These are phyloP conservation scores for Bombus sylvicola DNA, from an alignment of 1,140 invertebrate genomes.

Conservation along the genomic window DNA sequence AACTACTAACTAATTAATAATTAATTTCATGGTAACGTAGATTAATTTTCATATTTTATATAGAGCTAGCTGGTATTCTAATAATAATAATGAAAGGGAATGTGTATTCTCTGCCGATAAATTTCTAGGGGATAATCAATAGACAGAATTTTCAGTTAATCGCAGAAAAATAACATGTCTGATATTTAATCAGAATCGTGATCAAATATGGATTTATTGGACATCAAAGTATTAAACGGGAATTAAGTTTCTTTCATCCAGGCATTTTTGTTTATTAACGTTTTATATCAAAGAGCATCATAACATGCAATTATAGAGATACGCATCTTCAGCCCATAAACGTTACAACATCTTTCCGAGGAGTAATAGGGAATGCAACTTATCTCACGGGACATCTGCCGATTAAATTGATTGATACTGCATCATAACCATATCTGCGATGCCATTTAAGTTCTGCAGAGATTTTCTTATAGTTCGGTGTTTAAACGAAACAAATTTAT, in stretches of 20 bases:
- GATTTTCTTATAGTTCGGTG: neutral
- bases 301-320: slow-evolving; percentile 13
- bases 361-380: neutral
- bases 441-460: neutral
- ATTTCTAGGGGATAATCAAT: neutral
- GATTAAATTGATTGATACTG: neutral
- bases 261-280: neutral
- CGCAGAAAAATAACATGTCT: neutral
- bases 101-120: too few species aligned
- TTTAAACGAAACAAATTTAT: neutral
- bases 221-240: neutral
- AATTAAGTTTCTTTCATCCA: neutral
- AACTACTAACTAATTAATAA: too few species aligned
- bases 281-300: neutral
- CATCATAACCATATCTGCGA: neutral
- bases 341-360: neutral
- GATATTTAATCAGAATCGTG: neutral
- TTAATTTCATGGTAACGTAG: too few species aligned
- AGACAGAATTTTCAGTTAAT: neutral
- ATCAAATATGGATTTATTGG: neutral
- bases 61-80: too few species aligned
- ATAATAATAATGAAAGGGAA: too few species aligned
- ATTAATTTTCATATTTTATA: too few species aligned
- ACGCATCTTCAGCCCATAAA: neutral
- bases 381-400: neutral